Conservation (phyloP, 37 sponge, comb jelly and placozoan genomes). For the Crambe crambe region DNA sequence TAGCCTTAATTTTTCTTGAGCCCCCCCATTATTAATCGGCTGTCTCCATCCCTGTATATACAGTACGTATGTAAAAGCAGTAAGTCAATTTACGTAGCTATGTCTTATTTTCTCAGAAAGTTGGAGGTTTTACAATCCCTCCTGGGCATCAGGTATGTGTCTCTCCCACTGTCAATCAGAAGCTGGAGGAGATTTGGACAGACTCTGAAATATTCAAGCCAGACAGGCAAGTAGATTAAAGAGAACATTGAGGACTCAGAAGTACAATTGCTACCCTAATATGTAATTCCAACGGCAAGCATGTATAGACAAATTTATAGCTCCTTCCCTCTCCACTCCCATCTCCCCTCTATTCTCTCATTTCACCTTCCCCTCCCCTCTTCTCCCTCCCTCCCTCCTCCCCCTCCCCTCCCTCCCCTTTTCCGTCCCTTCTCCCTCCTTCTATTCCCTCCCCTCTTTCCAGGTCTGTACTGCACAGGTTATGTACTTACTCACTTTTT, state of each 20-base stretch:
- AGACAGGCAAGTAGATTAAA: constrained; percentile 54
- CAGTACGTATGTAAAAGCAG: no score
- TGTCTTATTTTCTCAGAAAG: constrained; percentile 32
- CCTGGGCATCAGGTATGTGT: constrained; percentile 91
- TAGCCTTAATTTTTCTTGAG: no score
- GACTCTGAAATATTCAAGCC: constrained; percentile 65
- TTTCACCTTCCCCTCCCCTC: neutral
- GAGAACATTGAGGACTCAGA: no score
- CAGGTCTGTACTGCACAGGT: neutral
- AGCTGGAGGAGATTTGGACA: constrained; percentile 61
- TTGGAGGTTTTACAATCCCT: constrained; percentile 70
- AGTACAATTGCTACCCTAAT: no score
- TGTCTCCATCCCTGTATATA: no score
- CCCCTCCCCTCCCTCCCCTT: neutral
- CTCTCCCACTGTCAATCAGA: constrained; percentile 86
- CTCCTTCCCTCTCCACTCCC: no score
- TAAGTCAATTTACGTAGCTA: no score
- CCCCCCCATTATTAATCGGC: no score
- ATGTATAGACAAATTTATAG: no score
- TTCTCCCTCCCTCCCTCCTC: neutral
- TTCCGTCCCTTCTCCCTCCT: neutral
- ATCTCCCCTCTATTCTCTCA: neutral
- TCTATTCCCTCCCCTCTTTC: neutral
- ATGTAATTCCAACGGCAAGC: no score
- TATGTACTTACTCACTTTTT: neutral